Evolutionary conservation across 2,888 invertebrate genomes (phyloP).

Genomic region (Galeopsomyia nigrocyanea): DNA sequence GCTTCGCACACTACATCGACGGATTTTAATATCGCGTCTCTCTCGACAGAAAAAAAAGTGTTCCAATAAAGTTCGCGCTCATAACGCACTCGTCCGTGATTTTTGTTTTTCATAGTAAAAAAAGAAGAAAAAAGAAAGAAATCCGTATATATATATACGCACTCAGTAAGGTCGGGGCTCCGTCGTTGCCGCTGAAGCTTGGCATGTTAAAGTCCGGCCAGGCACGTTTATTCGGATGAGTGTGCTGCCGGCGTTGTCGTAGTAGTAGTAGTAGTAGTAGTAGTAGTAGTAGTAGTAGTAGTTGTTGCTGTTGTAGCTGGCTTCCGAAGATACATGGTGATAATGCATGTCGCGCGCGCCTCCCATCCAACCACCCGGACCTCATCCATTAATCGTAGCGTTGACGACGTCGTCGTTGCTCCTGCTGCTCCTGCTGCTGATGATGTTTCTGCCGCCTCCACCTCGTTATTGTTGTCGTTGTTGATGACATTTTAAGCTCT

Average conservation of each 20-base stretch:
- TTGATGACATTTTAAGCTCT: conserved; percentile 52
- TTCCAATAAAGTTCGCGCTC: neutral
- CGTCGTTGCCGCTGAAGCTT: conserved; percentile 50
- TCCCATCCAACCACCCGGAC: conserved; percentile 52
- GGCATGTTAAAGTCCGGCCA: conserved; percentile 58
- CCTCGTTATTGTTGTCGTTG: too few relatives aligned
- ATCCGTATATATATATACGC: conserved; percentile 37
- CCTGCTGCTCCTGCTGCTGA: conserved; percentile 2
- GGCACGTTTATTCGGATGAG: conserved; percentile 47
- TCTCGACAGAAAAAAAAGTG: neutral
- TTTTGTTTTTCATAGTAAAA: neutral
- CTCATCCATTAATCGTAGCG: conserved; percentile 52
- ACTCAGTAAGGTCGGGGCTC: conserved; percentile 56
- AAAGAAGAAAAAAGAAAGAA: too few relatives aligned
- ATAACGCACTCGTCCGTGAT: neutral
- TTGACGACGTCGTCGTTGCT: conserved; percentile 5
- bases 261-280: too few relatives aligned
- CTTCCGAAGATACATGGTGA: conserved; percentile 41
- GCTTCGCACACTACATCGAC: too few relatives aligned
- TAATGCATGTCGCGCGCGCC: conserved; percentile 55
- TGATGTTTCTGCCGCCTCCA: conserved; percentile 9
- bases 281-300: too few relatives aligned
- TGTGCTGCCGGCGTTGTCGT: conserved; percentile 40
- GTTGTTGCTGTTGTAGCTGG: too few relatives aligned
- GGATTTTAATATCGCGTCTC: neutral